Evolutionary conservation across 2,797 vertebrate species (phyloP), one percentile per base, ranked within the genome.

Genomic region (Harpagifer antarcticus): DNA sequence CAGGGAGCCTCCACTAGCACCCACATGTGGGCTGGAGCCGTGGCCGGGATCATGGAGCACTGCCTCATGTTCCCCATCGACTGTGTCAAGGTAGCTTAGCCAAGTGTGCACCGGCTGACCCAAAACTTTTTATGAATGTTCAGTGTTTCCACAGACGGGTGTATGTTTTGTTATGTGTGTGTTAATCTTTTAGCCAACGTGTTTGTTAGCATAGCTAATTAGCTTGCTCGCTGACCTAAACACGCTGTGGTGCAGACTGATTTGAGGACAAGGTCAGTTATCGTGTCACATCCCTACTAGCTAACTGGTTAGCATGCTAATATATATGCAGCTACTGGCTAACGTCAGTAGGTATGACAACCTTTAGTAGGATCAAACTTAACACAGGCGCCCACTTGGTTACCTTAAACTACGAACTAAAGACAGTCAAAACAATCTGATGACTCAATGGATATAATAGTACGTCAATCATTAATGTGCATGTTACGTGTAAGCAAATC

Each of bases 51-150:
- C 88, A 96, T 98, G 97, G 98, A 99, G 92, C 97, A 99, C 88
- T 99, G 97, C 91, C 92, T 98, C 86, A 98, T 98, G 97, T 98
- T 97, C 84, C 97, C 98, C n/a, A 92, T 98, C 93, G 98, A 99
- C 93, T 98, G 97, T 92, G 98, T 98, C 87, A 99, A 99, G 98
- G 98, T 98, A 90, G 79, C 81, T 31, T 49, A 45, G 57, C 81
- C 57, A 27, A 27, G 33, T 9, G 67, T 72, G 72, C 48, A 54
- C 45, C 10, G 12, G 55, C 65, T 33, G 40, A 49, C 17, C 12
- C 27, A 5, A 4, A 37, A 12, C 47, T 17, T 48, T 23, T 8
- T 3, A 0, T 31, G 3, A 15, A 47, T 27, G 16, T 2, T 1
- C 0, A 9, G 4, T 55, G 50, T 16, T 45, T 17, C 27, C 44